These are phyloP conservation scores for Octodon degus DNA, from an alignment of 2,113 vertebrate genomes.

Conservation along the genomic window DNA sequence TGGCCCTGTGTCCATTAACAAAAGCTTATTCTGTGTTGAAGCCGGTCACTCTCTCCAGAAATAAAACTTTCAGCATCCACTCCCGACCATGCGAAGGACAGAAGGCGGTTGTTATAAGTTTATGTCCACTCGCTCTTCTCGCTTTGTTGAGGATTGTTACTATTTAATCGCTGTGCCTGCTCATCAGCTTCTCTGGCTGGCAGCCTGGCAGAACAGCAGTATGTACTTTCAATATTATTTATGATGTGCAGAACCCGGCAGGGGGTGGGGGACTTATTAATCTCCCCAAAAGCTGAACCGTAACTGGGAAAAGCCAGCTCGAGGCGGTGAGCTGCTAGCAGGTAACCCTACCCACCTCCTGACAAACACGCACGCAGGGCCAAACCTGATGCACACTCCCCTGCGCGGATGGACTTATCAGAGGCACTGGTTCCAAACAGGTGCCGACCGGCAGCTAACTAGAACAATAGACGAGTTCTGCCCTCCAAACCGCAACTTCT, in stretches of 20 bases:
- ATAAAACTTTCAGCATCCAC: background rate
- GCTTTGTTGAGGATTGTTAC: background rate
- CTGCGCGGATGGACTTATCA: background rate
- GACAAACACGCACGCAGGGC: background rate
- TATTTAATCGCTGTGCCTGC: rapidly evolving
- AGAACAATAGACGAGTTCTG: background rate
- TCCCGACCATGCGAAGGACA: background rate
- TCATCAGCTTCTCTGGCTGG: background rate
- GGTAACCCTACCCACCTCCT: slow-evolving; percentile 42
- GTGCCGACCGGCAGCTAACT: background rate
- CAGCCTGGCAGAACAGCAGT: rapidly evolving
- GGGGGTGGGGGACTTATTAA: too few species aligned
- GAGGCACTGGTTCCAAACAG: slow-evolving; percentile 39
- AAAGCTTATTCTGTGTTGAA: background rate
- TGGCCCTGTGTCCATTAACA: background rate
- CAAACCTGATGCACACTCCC: background rate
- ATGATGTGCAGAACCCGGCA: background rate
- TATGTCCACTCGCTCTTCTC: slow-evolving; percentile 30
- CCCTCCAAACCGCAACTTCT: background rate
- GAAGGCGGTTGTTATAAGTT: slow-evolving; percentile 60
- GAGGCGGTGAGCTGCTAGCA: background rate
- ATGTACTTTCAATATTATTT: background rate
- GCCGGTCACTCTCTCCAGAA: background rate
- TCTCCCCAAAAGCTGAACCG: slow-evolving; percentile 48
- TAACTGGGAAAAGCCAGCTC: slow-evolving; percentile 37